Evolutionary conservation across 2,797 vertebrate species (phyloP).

Genomic region (Centroberyx gerrardi): DNA sequence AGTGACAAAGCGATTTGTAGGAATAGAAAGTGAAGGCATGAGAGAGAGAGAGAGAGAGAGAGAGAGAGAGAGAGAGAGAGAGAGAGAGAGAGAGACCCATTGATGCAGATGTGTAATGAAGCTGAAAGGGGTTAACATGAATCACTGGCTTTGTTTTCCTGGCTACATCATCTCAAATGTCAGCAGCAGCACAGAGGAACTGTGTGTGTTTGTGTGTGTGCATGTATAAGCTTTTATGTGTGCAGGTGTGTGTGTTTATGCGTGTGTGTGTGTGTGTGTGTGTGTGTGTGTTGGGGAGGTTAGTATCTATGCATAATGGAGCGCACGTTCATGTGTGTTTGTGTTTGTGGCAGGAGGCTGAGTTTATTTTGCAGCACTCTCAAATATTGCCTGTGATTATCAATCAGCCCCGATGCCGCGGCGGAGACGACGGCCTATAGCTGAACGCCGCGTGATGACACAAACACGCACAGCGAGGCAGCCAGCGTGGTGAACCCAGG

Average conservation of each 20-base stretch:
- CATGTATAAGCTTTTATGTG: not conserved
- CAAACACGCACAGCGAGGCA: conserved; percentile 57
- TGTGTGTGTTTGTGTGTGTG: not conserved
- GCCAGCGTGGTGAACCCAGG: conserved; percentile 35
- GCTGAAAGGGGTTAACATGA: conserved; percentile 45
- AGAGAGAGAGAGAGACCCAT: conserved; percentile 17
- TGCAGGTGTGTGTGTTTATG: not conserved
- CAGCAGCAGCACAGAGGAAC: conserved; percentile 11
- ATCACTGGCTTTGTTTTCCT: conserved; percentile 44
- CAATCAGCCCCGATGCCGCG: conserved; percentile 65
- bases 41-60: not conserved
- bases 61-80: conserved; percentile 8
- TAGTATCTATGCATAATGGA: not conserved
- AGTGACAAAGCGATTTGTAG: conserved; percentile 4
- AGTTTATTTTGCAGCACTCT: conserved; percentile 7
- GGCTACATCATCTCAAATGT: conserved; percentile 11
- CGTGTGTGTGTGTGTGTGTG: conserved; percentile 5
- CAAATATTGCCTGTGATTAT: conserved; percentile 33
- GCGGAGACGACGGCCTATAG: conserved; percentile 58
- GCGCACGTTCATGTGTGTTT: not conserved
- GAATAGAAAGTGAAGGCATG: conserved; percentile 8
- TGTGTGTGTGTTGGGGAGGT: not conserved
- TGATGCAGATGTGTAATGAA: conserved; percentile 40
- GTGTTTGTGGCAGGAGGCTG: conserved; percentile 3
- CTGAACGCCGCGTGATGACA: conserved; percentile 56